phyloP scores from a whole-genome alignment of 1,140 invertebrate genomes.

The Macrotrachela quadricornifera region DNA sequence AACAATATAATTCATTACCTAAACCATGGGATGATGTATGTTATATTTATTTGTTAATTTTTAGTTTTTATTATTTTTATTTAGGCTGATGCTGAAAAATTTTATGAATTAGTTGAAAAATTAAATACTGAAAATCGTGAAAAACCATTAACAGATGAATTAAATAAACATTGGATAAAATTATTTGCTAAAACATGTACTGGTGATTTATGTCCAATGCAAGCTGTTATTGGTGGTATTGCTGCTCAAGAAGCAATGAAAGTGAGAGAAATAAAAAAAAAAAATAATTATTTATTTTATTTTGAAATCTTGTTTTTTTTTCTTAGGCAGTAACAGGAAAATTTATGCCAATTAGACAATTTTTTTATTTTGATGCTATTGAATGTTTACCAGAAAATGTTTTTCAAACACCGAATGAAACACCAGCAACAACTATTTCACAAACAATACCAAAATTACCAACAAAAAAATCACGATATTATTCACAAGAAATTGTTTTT shows the following conservation, averaged over 20 bases:
- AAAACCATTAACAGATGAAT: constrained; percentile 29
- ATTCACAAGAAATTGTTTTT: constrained; percentile 78
- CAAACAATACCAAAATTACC: too few relatives aligned
- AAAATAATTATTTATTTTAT: too few relatives aligned
- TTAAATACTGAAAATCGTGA: constrained; percentile 27
- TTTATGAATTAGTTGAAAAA: constrained; percentile 46
- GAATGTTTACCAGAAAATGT: constrained; percentile 60
- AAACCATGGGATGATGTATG: constrained; percentile 1
- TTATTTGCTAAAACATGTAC: constrained; percentile 35
- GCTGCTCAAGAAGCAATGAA: constrained; percentile 95
- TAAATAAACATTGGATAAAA: constrained; percentile 49
- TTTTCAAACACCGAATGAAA: constrained; percentile 11
- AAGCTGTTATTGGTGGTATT: constrained; percentile 77
- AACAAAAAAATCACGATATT: constrained; percentile 44
- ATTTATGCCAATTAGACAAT: constrained; percentile 81
- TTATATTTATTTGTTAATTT: not conserved
- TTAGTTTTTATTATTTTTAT: constrained; percentile 10
- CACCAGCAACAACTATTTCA: constrained; percentile 22
- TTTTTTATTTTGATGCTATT: constrained; percentile 82
- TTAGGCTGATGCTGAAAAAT: constrained; percentile 48
- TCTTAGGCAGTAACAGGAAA: constrained; percentile 50
- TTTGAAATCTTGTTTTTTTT: too few relatives aligned
- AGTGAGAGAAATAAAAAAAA: constrained; percentile 18
- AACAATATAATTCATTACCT: not conserved
- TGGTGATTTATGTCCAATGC: constrained; percentile 73